Base-by-base conservation (phyloP, 2,113 vertebrate genomes). In the Callocephalon fimbriatum region DNA sequence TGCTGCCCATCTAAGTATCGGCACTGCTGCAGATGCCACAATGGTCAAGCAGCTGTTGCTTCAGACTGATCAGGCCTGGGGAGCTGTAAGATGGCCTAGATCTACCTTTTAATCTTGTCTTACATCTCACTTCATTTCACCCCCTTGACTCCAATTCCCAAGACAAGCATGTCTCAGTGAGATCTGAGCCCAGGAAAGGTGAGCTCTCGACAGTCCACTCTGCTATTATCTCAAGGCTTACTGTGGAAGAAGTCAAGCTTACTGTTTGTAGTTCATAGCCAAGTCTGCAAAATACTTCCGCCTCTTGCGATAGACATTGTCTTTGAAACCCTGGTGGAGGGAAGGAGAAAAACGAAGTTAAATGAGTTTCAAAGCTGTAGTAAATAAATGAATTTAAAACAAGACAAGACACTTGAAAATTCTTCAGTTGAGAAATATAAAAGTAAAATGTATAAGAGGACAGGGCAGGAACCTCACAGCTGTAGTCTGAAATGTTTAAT, bases 211-310 rank as follows among this genome's bases (percentile, higher is more conserved):
- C 54, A 79, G 58, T 56, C 35, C 48, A 66, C 65, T 76, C 72
- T 81, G 19, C 18, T 74, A 2, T 27, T 81, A 56, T 77, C 93
- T 93, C 79, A 85, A 71, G 20, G 42, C n/a, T 85, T 62, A 38
- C 72, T 81, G 75, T 83, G 27, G 73, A 96, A 77, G 40, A 68
- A 96, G 21, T 65, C 13, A 50, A 48, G 98, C 99, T 98, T 98
- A 99, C 99, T 99, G 98, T 98, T 98, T 99, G 95, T 99, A 99
- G 94, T 98, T 98, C 98, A 99, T 99, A 68, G 99, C 99, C 95
- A 99, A 95, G 94, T 99, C 99, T 91, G 99, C 99, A 98, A 99
- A 99, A 95, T 99, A 99, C 97, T 99, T 99, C 59, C 99, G 97
- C 83, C 99, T 99, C 97, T 99, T 99, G 48, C 99, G 98, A 92